Evolutionary conservation across 2,113 vertebrate genomes (phyloP).

Genomic region (Meleagris gallopavo): DNA sequence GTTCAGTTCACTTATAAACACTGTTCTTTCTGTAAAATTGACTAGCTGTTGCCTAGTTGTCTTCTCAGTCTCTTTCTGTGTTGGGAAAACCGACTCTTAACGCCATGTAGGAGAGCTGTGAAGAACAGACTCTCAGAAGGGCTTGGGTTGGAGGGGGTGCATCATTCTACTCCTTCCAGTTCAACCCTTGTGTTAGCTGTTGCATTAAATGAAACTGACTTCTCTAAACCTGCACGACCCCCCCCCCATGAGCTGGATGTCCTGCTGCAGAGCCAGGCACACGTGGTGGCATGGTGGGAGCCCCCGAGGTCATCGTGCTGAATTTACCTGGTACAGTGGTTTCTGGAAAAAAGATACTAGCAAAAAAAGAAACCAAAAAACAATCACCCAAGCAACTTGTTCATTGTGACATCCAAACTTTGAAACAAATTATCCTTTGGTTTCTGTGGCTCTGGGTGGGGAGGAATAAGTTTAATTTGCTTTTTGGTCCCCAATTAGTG

Average conservation of each 20-base stretch:
- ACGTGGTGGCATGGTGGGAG: background rate
- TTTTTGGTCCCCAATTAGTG: background rate
- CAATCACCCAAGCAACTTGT: background rate
- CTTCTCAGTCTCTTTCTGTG: background rate
- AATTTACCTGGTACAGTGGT: background rate
- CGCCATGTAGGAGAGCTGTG: too few relatives aligned
- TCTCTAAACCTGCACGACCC: background rate
- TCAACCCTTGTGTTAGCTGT: background rate
- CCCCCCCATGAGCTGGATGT: background rate
- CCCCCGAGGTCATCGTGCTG: background rate
- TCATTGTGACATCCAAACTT: background rate
- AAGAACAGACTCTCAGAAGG: too few relatives aligned
- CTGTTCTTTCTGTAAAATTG: background rate
- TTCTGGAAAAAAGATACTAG: background rate
- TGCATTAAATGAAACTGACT: rapidly evolving
- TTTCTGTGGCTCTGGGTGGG: background rate
- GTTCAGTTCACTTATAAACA: background rate
- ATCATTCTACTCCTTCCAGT: rapidly evolving
- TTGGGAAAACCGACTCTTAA: background rate
- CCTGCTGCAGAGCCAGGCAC: background rate
- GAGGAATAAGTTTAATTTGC: background rate
- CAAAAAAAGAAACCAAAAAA: background rate
- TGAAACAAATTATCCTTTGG: background rate
- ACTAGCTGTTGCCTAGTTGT: rapidly evolving
- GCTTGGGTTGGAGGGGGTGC: background rate